Evolutionary conservation across 2,113 vertebrate species (phyloP).

Genomic region (Albula glossodonta): DNA sequence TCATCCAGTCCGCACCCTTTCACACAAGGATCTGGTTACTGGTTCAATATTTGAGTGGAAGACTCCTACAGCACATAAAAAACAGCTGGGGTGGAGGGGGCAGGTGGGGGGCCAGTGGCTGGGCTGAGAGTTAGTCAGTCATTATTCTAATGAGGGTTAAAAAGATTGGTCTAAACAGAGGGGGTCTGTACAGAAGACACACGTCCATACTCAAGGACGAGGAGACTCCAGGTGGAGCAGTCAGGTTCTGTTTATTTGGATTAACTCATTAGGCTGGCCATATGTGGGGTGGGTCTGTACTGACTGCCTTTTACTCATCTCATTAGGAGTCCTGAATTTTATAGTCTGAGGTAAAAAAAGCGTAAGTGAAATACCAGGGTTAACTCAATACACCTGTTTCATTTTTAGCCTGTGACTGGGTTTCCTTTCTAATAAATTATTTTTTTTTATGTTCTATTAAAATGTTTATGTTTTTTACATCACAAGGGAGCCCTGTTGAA

Average conservation of each 20-base stretch:
- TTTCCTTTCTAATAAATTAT: not conserved
- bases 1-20: constrained; percentile 29
- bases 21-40: constrained; percentile 51
- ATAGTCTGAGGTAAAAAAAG: not conserved
- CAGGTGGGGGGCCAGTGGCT: not conserved
- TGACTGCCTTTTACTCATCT: not conserved
- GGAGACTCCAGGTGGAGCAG: not conserved
- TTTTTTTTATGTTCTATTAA: too few species aligned
- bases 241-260: not conserved
- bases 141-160: constrained; percentile 24
- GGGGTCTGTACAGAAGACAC: not conserved
- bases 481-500: not conserved
- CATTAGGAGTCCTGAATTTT: not conserved
- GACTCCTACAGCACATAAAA: constrained; percentile 10
- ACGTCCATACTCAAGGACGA: not conserved
- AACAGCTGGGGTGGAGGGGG: constrained; percentile 5
- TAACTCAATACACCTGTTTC: not conserved
- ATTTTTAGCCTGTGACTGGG: not conserved
- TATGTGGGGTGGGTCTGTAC: not conserved
- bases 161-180: constrained; percentile 41
- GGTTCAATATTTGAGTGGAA: constrained; percentile 13
- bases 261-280: not conserved
- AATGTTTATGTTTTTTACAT: too few species aligned
- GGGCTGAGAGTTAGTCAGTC: constrained; percentile 19
- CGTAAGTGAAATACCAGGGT: not conserved